Evolutionary conservation across 2,797 vertebrate species (phyloP), one percentile per base, ranked within the genome.

Genomic region (Carapus acus): DNA sequence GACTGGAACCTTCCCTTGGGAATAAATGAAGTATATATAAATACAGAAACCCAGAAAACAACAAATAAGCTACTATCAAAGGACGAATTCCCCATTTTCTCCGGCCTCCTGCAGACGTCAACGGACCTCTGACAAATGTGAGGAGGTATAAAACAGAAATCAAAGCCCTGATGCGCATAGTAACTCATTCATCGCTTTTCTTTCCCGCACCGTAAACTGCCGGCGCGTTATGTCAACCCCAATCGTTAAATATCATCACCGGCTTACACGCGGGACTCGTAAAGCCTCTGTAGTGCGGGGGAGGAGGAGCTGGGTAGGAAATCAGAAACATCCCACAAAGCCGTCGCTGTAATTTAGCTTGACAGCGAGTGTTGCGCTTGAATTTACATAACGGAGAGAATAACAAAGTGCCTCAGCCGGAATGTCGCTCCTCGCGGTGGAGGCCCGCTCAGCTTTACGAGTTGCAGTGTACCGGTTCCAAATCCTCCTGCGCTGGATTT

Each of bases 211-310:
- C 64, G 59, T 46, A 73, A 71, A 69, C 38, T 57, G 66, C 56
- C 17, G 27, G 56, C 23, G 58, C 67, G 37, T 41, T 51, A 65
- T 78, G 65, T 71, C 77, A 62, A 76, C 50, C 54, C 68, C 74
- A 79, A 71, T 81, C 65, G 76, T 82, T 79, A 78, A 80, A 77
- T 76, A 60, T 71, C 67, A 81, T 73, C 62, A 68, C 68, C 43
- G 46, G 47, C 14, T 18, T 62, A 62, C 59, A 61, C 71, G 73
- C 57, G 77, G 68, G 71, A 77, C 67, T 78, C 73, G 79, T 82
- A 72, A 69, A 73, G 72, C 71, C 73, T 75, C 71, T 73, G 67
- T 53, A 37, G 76, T 44, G 60, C 54, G 60, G 52, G 53, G 46
- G 62, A 47, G 64, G 58, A 56, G 58, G 65, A 60, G 54, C 48